Evolutionary conservation across 2,888 invertebrate species (phyloP).

Genomic region (Macrostomum cliftonense): DNA sequence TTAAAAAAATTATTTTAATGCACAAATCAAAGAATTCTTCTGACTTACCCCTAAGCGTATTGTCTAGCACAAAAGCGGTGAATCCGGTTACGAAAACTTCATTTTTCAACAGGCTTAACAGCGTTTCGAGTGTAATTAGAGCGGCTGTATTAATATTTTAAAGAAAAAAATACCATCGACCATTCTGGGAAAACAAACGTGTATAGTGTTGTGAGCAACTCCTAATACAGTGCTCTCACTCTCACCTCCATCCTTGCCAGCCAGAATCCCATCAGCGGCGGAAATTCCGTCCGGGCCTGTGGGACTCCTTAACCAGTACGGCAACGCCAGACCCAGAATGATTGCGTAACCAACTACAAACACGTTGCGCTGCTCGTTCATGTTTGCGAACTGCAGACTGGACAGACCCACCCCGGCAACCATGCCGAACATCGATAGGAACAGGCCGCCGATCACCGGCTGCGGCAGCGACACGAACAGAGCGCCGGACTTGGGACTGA

Average conservation of each 20-base stretch:
- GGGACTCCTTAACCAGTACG: constrained; percentile 19
- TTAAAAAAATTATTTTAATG: no score
- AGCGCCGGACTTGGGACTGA: constrained; percentile 40
- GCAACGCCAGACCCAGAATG: constrained; percentile 54
- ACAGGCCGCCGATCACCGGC: constrained; percentile 38
- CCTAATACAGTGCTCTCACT: no score
- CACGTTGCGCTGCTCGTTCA: constrained; percentile 64
- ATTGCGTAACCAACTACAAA: constrained; percentile 70
- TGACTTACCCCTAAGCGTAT: constrained; percentile 29
- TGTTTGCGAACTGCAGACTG: constrained; percentile 44
- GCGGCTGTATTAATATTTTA: constrained; percentile 16
- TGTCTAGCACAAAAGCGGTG: constrained; percentile 37
- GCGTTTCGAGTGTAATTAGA: constrained; percentile 18
- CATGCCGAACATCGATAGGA: constrained; percentile 31
- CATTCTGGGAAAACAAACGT: no score
- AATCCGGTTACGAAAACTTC: constrained; percentile 38
- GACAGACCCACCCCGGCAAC: constrained; percentile 27
- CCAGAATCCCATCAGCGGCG: no score
- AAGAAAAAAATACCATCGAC: no score
- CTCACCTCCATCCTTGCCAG: no score
- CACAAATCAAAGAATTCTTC: no score
- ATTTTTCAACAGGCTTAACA: constrained; percentile 26
- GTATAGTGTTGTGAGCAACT: no score
- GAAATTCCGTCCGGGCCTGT: no score
- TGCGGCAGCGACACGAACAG: constrained; percentile 40